A percentile compares a stretch with the other conserved stretches of the same genome.
These are phyloP conservation scores for Dipodomys ordii DNA, from an alignment of 2,113 vertebrate species.

Conservation along the genomic window DNA sequence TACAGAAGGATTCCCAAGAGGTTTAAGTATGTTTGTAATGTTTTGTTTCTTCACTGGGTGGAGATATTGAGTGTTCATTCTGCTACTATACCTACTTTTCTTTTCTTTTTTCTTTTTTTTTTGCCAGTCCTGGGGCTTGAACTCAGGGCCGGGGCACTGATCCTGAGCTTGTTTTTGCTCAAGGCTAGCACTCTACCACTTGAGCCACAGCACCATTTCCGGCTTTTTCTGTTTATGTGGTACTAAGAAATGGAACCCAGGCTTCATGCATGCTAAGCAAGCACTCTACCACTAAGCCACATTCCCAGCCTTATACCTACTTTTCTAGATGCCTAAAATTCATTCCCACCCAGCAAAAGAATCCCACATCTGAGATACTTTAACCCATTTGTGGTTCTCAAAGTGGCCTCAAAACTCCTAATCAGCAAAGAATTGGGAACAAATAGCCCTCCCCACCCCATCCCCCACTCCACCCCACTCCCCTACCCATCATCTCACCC, in stretches of 20 bases:
- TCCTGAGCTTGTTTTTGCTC: too few species aligned
- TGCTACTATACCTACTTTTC: background rate
- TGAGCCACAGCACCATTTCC: too few species aligned
- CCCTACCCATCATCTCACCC: too few species aligned
- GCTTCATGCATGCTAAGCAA: too few species aligned
- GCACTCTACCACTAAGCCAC: too few species aligned
- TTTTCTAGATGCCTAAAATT: conserved; percentile 20
- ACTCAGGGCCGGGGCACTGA: too few species aligned
- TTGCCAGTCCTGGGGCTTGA: too few species aligned
- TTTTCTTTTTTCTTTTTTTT: too few species aligned
- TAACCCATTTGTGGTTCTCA: background rate
- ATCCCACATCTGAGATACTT: background rate
- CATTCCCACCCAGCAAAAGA: background rate
- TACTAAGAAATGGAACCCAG: too few species aligned
- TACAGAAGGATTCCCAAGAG: background rate
- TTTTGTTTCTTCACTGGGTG: conserved; percentile 21
- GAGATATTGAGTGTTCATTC: background rate
- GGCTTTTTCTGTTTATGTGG: too few species aligned
- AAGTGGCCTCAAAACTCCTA: background rate
- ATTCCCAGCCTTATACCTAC: background rate
- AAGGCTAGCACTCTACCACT: too few species aligned
- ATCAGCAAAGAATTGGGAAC: background rate
- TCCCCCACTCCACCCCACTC: background rate
- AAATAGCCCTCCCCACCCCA: background rate
- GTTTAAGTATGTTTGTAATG: background rate